Base-by-base conservation (phyloP, 2,113 vertebrate genomes). In the Gobiocypris rarus region DNA sequence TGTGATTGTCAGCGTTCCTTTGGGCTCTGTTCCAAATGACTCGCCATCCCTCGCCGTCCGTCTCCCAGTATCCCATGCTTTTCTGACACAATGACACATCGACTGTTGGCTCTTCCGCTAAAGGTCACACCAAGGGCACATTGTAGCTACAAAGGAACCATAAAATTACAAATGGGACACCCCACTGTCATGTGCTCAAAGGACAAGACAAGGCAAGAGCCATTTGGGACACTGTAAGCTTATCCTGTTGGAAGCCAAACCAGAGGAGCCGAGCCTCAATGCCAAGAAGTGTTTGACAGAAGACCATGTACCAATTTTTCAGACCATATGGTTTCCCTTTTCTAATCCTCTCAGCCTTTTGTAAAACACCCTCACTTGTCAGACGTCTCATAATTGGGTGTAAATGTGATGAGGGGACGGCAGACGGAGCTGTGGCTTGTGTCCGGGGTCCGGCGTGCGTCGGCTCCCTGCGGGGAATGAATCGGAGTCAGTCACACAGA, bases 371-470 rank as follows among this genome's bases (percentile, higher is more conserved):
- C 81, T 82, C 85, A 48, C 83, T 89, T 78, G 87, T 89, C 88
- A 90, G 90, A 86, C 28, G 1, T 75, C 85, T 91, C 82, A 87
- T 93, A 92, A 92, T 92, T 91, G 91, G 89, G 86, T 85, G 84
- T 89, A 82, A 91, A 90, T 87, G 84, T 86, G 88, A 90, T 67
- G 75, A 84, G 85, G 86, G 87, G 89, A 50, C 80, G 81, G 88
- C 73, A 85, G 19, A 50, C 87, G 83, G 81, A 86, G 91, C 79
- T 75, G 86, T 84, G 17, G 83, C 87, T 87, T 91, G 90, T 75
- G 48, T 90, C 85, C 5, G 15, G 41, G 15, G n/a, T 90, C 80
- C 19, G 5, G 77, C 1, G 28, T 17, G 59, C 5, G 48, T 90
- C 10, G 34, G 34, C 34, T 34, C 34, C 34, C 34, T 31, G 28